phyloP scores from a whole-genome alignment of 2,888 invertebrate genomes.

The Sabellastarte sp. region DNA sequence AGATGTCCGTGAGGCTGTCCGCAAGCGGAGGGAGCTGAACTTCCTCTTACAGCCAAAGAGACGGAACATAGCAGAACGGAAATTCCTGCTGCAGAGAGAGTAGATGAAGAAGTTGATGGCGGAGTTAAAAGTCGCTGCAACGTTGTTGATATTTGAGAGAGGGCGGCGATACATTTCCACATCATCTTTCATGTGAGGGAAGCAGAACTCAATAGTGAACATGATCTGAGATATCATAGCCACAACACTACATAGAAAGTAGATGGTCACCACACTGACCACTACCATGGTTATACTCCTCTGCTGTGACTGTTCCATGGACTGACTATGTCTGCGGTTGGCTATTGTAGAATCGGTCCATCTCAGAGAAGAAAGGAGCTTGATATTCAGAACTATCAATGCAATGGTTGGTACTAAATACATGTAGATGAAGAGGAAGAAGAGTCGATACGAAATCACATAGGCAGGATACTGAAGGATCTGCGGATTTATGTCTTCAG shows the following conservation, averaged over 20 bases:
- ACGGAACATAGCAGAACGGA: not conserved
- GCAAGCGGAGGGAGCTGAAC: no score
- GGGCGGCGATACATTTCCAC: not conserved
- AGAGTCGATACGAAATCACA: slow-evolving; percentile 24
- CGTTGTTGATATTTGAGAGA: not conserved
- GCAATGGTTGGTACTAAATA: slow-evolving; percentile 25
- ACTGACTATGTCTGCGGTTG: not conserved
- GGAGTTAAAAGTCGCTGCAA: not conserved
- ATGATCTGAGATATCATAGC: slow-evolving; percentile 27
- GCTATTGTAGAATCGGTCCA: not conserved
- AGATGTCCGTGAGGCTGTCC: no score
- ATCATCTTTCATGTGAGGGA: not conserved
- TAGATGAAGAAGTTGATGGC: not conserved
- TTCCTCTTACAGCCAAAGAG: not conserved
- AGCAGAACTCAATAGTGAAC: slow-evolving; percentile 18
- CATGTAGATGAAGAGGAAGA: slow-evolving; percentile 22
- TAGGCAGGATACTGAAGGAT: slow-evolving; percentile 5
- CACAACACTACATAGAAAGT: slow-evolving; percentile 23
- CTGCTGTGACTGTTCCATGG: not conserved
- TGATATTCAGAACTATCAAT: slow-evolving; percentile 25
- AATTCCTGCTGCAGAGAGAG: not conserved
- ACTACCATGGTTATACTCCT: slow-evolving; percentile 6
- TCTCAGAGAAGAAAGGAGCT: slow-evolving; percentile 15
- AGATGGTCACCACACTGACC: slow-evolving; percentile 22
- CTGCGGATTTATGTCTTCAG: not conserved